Conservation (phyloP, 1,140 invertebrate species). For the Tenebrio molitor region DNA sequence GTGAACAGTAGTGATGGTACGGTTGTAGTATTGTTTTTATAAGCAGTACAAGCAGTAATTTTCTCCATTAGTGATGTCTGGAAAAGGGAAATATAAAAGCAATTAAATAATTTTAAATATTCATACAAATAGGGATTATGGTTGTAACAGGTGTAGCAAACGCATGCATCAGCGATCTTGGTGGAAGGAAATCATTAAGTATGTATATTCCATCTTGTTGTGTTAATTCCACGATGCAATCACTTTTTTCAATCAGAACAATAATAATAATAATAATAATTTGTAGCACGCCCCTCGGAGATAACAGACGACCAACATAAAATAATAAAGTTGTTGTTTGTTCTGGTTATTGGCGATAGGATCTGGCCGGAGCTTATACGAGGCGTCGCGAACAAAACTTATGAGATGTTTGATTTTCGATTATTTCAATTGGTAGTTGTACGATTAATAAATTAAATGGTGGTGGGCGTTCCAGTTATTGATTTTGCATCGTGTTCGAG, state of each 20-base stretch:
- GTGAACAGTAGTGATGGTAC: too few relatives aligned
- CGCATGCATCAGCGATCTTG: too few relatives aligned
- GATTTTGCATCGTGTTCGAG: slow-evolving; percentile 12
- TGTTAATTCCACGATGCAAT: slow-evolving; percentile 1
- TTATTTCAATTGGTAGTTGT: slow-evolving; percentile 14
- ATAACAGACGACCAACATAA: slow-evolving; percentile 4
- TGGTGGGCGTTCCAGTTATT: slow-evolving; percentile 14
- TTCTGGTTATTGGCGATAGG: slow-evolving; percentile 15
- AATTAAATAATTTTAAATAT: too few relatives aligned
- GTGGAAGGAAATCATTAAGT: neutral
- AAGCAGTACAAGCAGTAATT: too few relatives aligned
- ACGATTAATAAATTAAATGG: slow-evolving; percentile 14
- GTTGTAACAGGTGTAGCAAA: too few relatives aligned
- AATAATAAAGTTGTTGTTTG: slow-evolving; percentile 39
- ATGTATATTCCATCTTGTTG: neutral
- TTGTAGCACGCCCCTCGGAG: slow-evolving; percentile 1
- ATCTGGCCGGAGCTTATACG: neutral
- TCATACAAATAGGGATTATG: too few relatives aligned
- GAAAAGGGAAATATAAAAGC: too few relatives aligned
- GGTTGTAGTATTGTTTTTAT: too few relatives aligned
- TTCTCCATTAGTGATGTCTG: too few relatives aligned
- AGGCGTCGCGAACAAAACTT: slow-evolving; percentile 7
- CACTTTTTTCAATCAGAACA: slow-evolving; percentile 12
- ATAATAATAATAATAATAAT: slow-evolving; percentile 19
- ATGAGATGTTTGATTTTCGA: slow-evolving; percentile 38